Percentiles rank a stretch among this genome's conserved stretches.
Conservation (phyloP, 92 coral and sea anemone genomes). For the Zoanthus sociatus region DNA sequence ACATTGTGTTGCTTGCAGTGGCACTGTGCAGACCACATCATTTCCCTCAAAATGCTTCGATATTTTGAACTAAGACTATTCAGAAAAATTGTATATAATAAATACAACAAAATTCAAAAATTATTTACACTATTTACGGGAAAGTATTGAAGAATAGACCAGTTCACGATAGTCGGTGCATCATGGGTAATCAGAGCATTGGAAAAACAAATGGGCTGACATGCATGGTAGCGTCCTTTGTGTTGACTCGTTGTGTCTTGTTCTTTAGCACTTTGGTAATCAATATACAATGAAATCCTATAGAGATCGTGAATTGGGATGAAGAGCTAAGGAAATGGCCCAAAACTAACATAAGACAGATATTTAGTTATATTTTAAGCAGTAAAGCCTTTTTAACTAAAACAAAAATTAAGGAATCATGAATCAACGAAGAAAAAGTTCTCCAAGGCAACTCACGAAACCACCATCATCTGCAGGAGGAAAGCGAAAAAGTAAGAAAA, state of each 20-base stretch:
- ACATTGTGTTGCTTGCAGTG: slow-evolving; percentile 34
- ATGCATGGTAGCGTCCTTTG: too few relatives aligned
- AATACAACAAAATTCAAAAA: slow-evolving; percentile 30
- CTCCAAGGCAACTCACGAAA: not conserved
- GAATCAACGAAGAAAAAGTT: not conserved
- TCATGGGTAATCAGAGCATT: not conserved
- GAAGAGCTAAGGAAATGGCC: slow-evolving; percentile 53
- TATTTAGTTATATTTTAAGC: slow-evolving; percentile 46
- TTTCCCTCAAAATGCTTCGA: slow-evolving; percentile 10
- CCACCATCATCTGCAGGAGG: not conserved
- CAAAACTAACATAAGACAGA: slow-evolving; percentile 31
- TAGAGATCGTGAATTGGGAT: slow-evolving; percentile 29
- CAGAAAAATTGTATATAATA: slow-evolving; percentile 23
- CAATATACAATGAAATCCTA: too few relatives aligned
- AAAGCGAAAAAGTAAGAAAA: slow-evolving; percentile 13
- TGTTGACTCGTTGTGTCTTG: not conserved
- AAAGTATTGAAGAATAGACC: not conserved
- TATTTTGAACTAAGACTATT: not conserved
- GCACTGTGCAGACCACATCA: slow-evolving; percentile 24
- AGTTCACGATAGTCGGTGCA: too few relatives aligned
- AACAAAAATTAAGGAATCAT: too few relatives aligned
- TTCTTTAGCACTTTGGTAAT: too few relatives aligned
- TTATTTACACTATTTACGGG: slow-evolving; percentile 26
- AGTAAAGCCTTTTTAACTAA: slow-evolving; percentile 41
- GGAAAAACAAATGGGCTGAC: too few relatives aligned